Percentiles rank a stretch among this genome's conserved stretches.
Evolutionary conservation across 2,888 invertebrate genomes (phyloP).

Genomic region (Hirudinaria manillensis): DNA sequence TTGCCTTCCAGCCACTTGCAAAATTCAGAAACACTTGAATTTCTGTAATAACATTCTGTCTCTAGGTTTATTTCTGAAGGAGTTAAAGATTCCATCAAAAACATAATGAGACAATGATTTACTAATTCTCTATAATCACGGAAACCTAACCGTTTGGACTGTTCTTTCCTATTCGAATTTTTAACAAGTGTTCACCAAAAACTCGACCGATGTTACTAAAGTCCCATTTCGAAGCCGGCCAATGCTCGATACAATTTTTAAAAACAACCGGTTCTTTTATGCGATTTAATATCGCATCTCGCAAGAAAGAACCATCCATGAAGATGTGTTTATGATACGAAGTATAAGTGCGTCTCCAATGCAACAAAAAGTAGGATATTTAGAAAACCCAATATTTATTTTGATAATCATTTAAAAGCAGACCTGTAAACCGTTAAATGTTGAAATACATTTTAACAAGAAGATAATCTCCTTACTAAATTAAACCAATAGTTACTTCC

Average conservation of each 20-base stretch:
- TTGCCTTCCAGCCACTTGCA: constrained; percentile 51
- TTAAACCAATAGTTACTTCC: no score
- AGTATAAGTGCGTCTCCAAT: no score
- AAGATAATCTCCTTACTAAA: no score
- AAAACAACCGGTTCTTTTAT: constrained; percentile 34
- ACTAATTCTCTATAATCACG: neutral
- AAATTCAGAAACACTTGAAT: constrained; percentile 65
- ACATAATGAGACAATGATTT: neutral
- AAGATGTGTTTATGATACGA: no score
- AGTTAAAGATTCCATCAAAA: neutral
- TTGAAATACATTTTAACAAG: no score
- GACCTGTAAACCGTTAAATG: no score
- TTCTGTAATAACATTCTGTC: constrained; percentile 61
- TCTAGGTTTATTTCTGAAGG: constrained; percentile 60
- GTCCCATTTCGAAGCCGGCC: constrained; percentile 45
- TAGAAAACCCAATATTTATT: no score
- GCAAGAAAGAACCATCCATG: neutral
- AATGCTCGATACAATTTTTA: constrained; percentile 33
- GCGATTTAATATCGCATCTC: constrained; percentile 19
- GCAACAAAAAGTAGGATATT: no score
- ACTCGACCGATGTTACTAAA: constrained; percentile 40
- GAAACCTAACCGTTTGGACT: neutral
- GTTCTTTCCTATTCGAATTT: constrained; percentile 17
- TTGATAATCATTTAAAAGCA: no score
- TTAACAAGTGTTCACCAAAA: constrained; percentile 34